Evolutionary conservation across 2,113 vertebrate species (phyloP).

Genomic region (Smithornis capensis): DNA sequence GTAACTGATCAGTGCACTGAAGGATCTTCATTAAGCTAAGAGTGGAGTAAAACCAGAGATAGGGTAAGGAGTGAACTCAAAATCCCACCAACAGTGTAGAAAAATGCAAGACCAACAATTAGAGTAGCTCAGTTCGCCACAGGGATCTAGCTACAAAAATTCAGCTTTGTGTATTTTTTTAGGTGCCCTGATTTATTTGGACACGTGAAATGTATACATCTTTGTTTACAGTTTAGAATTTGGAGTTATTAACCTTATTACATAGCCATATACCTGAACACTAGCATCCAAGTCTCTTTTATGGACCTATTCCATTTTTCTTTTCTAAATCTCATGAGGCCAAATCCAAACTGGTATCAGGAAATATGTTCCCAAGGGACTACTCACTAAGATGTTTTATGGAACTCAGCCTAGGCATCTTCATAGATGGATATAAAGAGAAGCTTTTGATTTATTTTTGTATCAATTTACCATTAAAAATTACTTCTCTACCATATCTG

Average conservation of each 20-base stretch:
- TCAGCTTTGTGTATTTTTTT: background rate
- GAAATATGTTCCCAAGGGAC: background rate
- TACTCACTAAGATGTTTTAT: background rate
- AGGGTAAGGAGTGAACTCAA: background rate
- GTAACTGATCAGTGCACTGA: background rate
- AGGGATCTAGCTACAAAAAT: background rate
- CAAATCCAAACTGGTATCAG: background rate
- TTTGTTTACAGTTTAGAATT: background rate
- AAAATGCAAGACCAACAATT: background rate
- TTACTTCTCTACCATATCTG: background rate
- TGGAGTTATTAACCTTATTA: background rate
- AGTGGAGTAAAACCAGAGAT: background rate
- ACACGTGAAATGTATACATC: background rate
- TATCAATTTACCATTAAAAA: background rate
- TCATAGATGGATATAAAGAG: background rate
- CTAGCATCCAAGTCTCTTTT: background rate
- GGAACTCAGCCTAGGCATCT: background rate
- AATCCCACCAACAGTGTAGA: background rate
- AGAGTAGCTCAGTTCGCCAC: background rate
- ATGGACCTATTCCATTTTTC: background rate
- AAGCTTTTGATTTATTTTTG: background rate
- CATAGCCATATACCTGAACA: rapidly evolving
- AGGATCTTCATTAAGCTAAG: background rate
- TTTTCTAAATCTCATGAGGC: background rate
- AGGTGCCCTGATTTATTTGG: background rate